Evolutionary conservation across 2,797 vertebrate species (phyloP), one percentile per base, ranked within the genome.

Genomic region (Nyctalus aviator): DNA sequence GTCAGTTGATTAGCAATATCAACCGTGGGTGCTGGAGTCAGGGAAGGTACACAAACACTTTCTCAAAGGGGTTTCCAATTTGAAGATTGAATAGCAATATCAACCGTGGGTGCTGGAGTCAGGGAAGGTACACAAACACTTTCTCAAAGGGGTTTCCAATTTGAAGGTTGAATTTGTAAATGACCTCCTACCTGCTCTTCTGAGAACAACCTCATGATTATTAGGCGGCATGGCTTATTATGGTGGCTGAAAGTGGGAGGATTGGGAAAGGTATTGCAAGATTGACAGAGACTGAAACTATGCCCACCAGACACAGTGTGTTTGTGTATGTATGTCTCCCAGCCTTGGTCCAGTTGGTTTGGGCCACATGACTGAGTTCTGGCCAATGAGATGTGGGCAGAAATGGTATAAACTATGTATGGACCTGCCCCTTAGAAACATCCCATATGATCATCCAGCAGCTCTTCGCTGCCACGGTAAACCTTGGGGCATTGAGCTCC

Each of bases 161-260:
- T 84, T 64, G 30, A 93, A 94, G 53, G 4, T 46, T 81, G 55
- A 89, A 84, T 64, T 94, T 93, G 13, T 79, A 77, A 90, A 62
- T 41, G 3, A 84, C 44, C 92, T 95, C 10, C 64, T 75, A 44
- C 32, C 35, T 72, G 32, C 9, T 87, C 20, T 62, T 78, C 46
- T 81, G 59, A 21, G 73, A 73, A 91, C 32, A 50, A 9, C 20
- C 13, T 82, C n/a, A 21, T 18, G n/a, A 46, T 89, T 72, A 37
- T 88, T 50, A 79, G 75, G 85, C 18, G 48, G 59, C 35, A 17
- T 75, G 37, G 13, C 82, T 92, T 82, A 23, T 50, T 55, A 57
- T 27, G 44, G 32, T 75, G 44, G 57, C 14, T 25, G 1, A 78
- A 83, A 57, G 0, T 72, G 41, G 32, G 20, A 14, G 21, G 27